These are phyloP conservation scores for Andrena minutula DNA, from an alignment of 2,888 invertebrate genomes.

Conservation along the genomic window DNA sequence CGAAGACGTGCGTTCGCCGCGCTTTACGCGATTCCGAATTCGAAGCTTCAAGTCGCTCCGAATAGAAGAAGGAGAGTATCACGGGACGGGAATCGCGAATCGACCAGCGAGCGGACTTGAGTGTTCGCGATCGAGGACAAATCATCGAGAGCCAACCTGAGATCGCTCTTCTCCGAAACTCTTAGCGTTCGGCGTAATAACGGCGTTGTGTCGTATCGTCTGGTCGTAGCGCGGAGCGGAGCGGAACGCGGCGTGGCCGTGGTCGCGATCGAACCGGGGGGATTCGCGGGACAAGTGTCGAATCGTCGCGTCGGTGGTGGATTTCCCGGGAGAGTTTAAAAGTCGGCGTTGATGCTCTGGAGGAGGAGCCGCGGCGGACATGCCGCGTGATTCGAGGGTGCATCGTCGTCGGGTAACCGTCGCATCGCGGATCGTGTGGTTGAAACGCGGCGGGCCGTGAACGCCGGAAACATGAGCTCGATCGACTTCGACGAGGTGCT, in stretches of 20 bases:
- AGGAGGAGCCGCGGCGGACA: conserved; percentile 72
- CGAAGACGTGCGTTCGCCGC: conserved; percentile 62
- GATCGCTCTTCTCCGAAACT: not conserved
- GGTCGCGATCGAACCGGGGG: conserved; percentile 8
- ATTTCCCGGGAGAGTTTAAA: conserved; percentile 2
- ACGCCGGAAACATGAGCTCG: conserved; percentile 82
- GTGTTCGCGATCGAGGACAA: not conserved
- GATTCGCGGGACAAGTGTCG: not conserved
- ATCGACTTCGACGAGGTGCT: conserved; percentile 88
- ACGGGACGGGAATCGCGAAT: not conserved
- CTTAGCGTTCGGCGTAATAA: not conserved
- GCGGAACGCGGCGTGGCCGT: conserved; percentile 1
- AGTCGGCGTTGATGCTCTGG: conserved; percentile 21
- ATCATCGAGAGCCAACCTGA: too few species aligned
- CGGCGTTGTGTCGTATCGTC: too few species aligned
- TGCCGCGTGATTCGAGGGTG: conserved; percentile 78
- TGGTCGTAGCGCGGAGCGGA: too few species aligned
- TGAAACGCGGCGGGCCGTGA: conserved; percentile 54
- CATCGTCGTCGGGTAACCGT: conserved; percentile 64
- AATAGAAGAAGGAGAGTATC: conserved; percentile 1
- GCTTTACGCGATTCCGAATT: conserved; percentile 58
- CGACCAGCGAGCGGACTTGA: not conserved
- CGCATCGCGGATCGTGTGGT: conserved; percentile 59
- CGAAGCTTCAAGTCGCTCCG: conserved; percentile 24
- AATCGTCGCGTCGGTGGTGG: not conserved